Conservation (phyloP, 2,113 vertebrate species). For the Eclectus roratus region DNA sequence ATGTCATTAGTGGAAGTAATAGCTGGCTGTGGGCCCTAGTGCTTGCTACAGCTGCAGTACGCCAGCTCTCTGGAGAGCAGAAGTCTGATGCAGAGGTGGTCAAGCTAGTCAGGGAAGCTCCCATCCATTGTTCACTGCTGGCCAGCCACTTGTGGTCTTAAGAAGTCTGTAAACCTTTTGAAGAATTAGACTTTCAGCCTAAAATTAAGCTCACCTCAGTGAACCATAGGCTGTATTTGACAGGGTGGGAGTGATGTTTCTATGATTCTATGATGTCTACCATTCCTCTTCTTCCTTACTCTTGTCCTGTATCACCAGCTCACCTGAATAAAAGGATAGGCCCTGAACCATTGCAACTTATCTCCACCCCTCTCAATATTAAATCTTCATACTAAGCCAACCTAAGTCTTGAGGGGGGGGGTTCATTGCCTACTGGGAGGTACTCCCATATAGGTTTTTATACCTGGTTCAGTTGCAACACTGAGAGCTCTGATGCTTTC, state of each 20-base stretch:
- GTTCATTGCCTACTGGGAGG: neutral
- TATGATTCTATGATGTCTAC: accelerated
- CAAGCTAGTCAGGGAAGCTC: neutral
- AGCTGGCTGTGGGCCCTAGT: neutral
- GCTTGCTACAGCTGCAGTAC: neutral
- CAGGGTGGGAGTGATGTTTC: accelerated
- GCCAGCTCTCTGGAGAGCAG: neutral
- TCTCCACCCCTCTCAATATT: neutral
- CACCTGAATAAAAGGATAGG: neutral
- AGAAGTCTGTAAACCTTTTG: neutral
- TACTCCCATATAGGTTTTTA: accelerated
- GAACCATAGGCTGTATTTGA: neutral
- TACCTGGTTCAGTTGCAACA: neutral
- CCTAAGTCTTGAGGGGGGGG: accelerated
- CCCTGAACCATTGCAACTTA: neutral
- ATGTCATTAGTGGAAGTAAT: slow-evolving; percentile 57
- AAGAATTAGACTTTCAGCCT: neutral
- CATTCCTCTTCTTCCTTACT: accelerated
- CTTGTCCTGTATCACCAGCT: neutral
- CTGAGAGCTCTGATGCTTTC: neutral
- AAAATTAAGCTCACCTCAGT: neutral
- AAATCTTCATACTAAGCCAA: neutral
- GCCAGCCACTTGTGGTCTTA: neutral
- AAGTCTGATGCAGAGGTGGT: neutral
- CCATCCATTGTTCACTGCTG: neutral